A percentile compares a stretch with the other conserved stretches of the same genome.
Evolutionary conservation across 2,113 vertebrate genomes (phyloP).

Genomic region (Candoia aspera): DNA sequence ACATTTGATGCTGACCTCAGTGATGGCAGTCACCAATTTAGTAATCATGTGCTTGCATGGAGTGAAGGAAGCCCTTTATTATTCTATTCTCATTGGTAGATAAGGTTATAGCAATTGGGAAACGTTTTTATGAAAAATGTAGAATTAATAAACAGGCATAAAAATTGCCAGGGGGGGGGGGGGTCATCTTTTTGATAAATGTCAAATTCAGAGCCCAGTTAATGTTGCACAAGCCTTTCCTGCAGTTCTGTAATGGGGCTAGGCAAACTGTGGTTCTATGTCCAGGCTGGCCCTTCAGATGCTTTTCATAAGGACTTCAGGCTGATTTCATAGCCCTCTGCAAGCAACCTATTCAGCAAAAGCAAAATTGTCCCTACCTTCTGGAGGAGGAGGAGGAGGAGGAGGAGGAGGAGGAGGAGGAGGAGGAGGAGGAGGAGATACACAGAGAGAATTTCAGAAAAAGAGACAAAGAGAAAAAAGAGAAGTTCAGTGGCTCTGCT

Average conservation of each 20-base stretch:
- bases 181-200: not conserved
- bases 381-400: not conserved
- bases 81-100: not conserved
- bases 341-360: not conserved
- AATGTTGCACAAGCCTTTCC: not conserved
- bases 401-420: not conserved
- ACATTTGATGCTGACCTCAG: too few relatives aligned
- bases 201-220: not conserved
- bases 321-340: not conserved
- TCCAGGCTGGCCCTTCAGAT: not conserved
- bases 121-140: not conserved
- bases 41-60: not conserved
- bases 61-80: not conserved
- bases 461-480: not conserved
- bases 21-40: too few relatives aligned
- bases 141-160: not conserved
- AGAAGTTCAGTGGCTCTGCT: not conserved
- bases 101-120: not conserved
- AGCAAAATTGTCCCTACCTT: not conserved
- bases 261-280: not conserved
- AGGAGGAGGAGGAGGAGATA: not conserved
- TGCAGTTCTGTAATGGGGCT: not conserved
- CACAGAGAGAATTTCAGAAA: not conserved
- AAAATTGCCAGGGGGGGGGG: not conserved
- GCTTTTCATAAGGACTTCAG: not conserved